These are phyloP conservation scores for Malurus splendens DNA, from an alignment of 2,797 vertebrate genomes.

Conservation along the genomic window DNA sequence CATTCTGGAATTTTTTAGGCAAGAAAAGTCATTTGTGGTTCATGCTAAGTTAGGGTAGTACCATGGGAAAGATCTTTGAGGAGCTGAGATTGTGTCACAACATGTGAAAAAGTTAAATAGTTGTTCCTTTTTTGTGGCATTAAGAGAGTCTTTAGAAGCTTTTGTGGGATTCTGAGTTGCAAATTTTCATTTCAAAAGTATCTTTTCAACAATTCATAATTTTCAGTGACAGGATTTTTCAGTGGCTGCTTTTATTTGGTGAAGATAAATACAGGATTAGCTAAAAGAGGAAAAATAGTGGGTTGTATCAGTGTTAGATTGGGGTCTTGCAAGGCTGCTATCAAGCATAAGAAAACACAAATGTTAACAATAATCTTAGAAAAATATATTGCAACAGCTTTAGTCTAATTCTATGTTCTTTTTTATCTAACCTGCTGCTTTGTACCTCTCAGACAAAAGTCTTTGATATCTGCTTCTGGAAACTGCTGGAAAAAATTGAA, in stretches of 20 bases:
- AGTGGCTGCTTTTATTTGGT: background rate
- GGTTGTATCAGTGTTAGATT: background rate
- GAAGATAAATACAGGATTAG: background rate
- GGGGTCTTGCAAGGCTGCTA: background rate
- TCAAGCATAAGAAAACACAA: background rate
- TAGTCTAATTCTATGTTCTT: background rate
- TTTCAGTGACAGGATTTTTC: background rate
- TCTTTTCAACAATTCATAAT: background rate
- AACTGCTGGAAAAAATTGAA: background rate
- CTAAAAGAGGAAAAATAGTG: background rate
- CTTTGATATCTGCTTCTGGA: background rate
- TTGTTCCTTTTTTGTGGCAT: background rate
- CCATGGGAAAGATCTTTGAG: constrained; percentile 20
- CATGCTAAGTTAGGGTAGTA: background rate
- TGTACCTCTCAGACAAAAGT: background rate
- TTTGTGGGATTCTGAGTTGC: background rate
- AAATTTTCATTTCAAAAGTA: background rate
- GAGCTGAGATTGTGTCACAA: background rate
- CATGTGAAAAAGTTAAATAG: background rate
- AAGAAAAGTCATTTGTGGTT: background rate
- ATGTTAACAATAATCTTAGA: background rate
- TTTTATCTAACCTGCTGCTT: background rate
- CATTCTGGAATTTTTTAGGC: background rate
- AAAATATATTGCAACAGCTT: background rate
- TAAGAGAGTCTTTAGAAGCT: background rate